Percentiles rank a stretch among this genome's conserved stretches.
Conservation (phyloP, 2,888 invertebrate genomes). For the Helobdella robusta region DNA sequence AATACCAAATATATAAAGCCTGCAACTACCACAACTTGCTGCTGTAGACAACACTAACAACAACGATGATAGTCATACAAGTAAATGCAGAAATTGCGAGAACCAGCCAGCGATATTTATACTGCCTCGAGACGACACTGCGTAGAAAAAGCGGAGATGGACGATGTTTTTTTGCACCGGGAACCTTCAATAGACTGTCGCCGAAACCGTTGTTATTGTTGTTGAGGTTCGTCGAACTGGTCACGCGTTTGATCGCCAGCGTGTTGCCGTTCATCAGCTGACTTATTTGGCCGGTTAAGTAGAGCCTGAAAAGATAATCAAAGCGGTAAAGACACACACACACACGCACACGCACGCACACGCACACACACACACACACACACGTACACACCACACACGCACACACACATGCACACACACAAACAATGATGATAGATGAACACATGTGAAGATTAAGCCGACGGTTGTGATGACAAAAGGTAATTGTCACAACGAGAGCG, state of each 20-base stretch:
- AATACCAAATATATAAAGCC: background rate
- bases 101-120: slow-evolving; percentile 35
- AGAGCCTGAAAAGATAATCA: slow-evolving; percentile 21
- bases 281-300: slow-evolving; percentile 27
- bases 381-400: too few species aligned
- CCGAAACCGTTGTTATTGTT: too few species aligned
- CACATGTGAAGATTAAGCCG: too few species aligned
- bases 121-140: slow-evolving; percentile 33
- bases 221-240: slow-evolving; percentile 20
- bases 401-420: too few species aligned
- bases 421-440: too few species aligned
- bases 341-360: too few species aligned
- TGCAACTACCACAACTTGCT: slow-evolving; percentile 25
- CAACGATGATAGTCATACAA: slow-evolving; percentile 35
- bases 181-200: background rate
- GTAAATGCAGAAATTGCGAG: slow-evolving; percentile 32
- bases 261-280: slow-evolving; percentile 26
- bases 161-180: slow-evolving; percentile 8
- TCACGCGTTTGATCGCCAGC: slow-evolving; percentile 26
- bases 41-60: slow-evolving; percentile 37
- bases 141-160: slow-evolving; percentile 34
- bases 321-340: too few species aligned
- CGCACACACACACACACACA: too few species aligned
- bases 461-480: too few species aligned
- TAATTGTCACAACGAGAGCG: too few species aligned